These are phyloP conservation scores for Dasysyrphus tricinctus DNA, from an alignment of 2,888 invertebrate genomes.

Conservation along the genomic window DNA sequence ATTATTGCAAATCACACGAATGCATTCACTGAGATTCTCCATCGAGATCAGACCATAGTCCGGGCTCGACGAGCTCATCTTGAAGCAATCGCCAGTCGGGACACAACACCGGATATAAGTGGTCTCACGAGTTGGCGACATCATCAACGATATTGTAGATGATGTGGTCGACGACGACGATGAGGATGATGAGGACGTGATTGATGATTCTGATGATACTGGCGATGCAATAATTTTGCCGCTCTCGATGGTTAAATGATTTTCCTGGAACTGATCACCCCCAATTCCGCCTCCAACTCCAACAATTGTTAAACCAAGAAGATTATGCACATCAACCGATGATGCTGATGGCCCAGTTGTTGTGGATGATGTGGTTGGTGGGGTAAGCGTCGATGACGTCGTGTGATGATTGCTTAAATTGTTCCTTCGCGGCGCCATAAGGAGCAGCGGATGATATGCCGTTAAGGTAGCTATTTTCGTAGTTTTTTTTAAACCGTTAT, in stretches of 20 bases:
- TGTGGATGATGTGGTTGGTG: conserved; percentile 64
- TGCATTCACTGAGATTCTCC: conserved; percentile 90
- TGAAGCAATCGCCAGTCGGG: conserved; percentile 91
- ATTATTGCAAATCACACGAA: conserved; percentile 97
- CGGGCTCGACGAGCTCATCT: conserved; percentile 84
- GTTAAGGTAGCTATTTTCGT: conserved; percentile 78
- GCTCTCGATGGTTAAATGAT: conserved; percentile 48
- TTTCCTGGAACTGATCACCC: conserved; percentile 65
- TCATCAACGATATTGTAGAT: conserved; percentile 72
- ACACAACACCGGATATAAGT: conserved; percentile 89
- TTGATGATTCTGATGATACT: conserved; percentile 31
- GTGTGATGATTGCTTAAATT: conserved; percentile 79
- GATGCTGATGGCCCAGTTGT: conserved; percentile 18
- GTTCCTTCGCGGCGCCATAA: conserved; percentile 85
- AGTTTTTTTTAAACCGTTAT: conserved; percentile 75
- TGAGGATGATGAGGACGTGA: conserved; percentile 13
- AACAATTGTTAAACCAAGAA: conserved; percentile 14
- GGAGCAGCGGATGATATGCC: conserved; percentile 79
- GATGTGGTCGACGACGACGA: conserved; percentile 52
- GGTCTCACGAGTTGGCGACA: conserved; percentile 79
- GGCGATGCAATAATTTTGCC: conserved; percentile 39
- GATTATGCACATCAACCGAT: conserved; percentile 77
- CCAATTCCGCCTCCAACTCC: conserved; percentile 27
- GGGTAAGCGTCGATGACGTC: conserved; percentile 74
- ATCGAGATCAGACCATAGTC: conserved; percentile 85